Base-by-base conservation (phyloP, 37 sponge, comb jelly and placozoan genomes). In the Mnemiopsis leidyi region DNA sequence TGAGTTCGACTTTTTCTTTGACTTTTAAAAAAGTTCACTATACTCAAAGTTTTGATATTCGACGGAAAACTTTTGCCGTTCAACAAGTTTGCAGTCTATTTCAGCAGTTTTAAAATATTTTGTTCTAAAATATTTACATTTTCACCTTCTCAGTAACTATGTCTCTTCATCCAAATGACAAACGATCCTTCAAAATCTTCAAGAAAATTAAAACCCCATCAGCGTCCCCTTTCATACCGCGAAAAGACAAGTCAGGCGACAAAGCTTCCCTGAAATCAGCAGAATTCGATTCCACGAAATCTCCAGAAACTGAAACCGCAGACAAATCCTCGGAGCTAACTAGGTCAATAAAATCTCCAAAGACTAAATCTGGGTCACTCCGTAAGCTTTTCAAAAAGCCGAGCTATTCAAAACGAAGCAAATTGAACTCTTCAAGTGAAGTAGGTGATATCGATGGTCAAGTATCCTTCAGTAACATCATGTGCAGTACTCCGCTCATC, bases 181-280 rank as follows among this genome's bases (percentile, higher is more conserved):
- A 85, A 28, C 23, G 90, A 38, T 85, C 90, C 90, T 85, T 85
- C 48, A 85, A 85, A 85, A 38, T 85, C 24, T 37, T 85, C 90
- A 9, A 61, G 23, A 29, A n/a, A n/a, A 71, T 28, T 5, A 85
- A 85, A 23, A 36, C 90, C n/a, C 61, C 90, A 1, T 37, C 33
- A 38, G 61, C 36, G 13, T 40, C 90, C 61, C 90, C 40, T 0
- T 40, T 40, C 21, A 23, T 85, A 13, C 7, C 24, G 48, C 32
- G 90, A 39, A 85, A 85, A 39, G 5, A 38, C 61, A 79, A 33
- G 1, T 39, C 90, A 39, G 38, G 48, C 32, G 61, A 85, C 90
- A 85, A 85, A 85, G 5, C 21, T 71, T 32, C 32, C 90, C 26
- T 40, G 9, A n/a, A 28, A 39, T 40, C 90, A 85, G 90, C 33